Percentiles rank a stretch among this genome's conserved stretches.
Evolutionary conservation across 2,113 vertebrate genomes (phyloP).

Genomic region (Pundamilia nyererei): DNA sequence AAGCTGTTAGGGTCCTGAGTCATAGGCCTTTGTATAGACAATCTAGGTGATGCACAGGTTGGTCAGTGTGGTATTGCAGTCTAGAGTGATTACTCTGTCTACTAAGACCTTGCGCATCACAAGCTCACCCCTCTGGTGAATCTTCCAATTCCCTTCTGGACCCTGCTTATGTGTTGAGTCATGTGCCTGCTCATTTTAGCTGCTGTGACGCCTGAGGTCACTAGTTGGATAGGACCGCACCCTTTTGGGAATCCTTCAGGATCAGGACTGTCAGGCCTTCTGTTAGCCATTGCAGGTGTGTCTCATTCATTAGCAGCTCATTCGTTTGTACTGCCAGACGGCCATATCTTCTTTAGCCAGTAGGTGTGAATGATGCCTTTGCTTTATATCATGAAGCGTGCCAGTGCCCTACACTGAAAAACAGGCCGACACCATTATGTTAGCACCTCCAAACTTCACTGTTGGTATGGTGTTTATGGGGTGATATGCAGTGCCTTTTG

Average conservation of each 20-base stretch:
- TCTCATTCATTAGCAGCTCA: neutral
- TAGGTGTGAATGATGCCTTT: neutral
- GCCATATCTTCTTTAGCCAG: neutral
- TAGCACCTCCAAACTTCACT: neutral
- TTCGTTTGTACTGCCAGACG: rapidly evolving
- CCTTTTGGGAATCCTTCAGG: neutral
- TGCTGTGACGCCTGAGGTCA: neutral
- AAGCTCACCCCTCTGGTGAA: neutral
- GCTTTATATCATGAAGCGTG: neutral
- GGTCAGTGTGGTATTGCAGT: neutral
- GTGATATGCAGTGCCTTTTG: neutral
- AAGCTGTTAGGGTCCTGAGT: neutral
- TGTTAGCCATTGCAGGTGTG: neutral
- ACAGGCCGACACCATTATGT: rapidly evolving
- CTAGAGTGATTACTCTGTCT: neutral
- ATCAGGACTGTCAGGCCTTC: neutral
- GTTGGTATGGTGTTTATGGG: neutral
- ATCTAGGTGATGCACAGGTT: neutral
- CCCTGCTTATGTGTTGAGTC: neutral
- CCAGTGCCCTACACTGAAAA: neutral
- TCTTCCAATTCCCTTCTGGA: neutral
- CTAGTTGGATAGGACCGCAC: neutral
- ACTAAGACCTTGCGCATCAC: neutral
- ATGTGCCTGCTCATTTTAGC: neutral
- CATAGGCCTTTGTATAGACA: neutral